A percentile compares a stretch with the other conserved stretches of the same genome.
phyloP scores from a whole-genome alignment of 2,888 invertebrate species.

The Lasioglossum pauxillum region DNA sequence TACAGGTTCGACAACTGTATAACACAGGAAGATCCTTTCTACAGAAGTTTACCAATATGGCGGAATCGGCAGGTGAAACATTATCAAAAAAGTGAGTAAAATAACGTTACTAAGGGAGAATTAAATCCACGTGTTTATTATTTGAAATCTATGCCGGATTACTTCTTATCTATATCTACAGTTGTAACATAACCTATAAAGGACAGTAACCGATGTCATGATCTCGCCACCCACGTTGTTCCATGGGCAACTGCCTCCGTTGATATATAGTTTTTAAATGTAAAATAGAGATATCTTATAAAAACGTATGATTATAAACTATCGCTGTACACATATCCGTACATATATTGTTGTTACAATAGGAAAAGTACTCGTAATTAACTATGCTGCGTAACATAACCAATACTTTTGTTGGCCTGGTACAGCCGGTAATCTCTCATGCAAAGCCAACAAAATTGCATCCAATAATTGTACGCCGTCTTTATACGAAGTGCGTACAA shows the following conservation, averaged over 20 bases:
- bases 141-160: not conserved
- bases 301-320: slow-evolving; percentile 2
- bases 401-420: slow-evolving; percentile 59
- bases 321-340: slow-evolving; percentile 20
- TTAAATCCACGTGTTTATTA: not conserved
- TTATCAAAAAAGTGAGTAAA: slow-evolving; percentile 89
- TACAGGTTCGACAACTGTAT: slow-evolving; percentile 58
- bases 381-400: slow-evolving; percentile 73
- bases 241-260: slow-evolving; percentile 15
- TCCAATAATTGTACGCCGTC: slow-evolving; percentile 71
- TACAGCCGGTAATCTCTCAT: slow-evolving; percentile 58
- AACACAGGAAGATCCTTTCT: slow-evolving; percentile 23
- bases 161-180: slow-evolving; percentile 4
- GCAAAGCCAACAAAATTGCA: slow-evolving; percentile 67
- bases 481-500: slow-evolving; percentile 77
- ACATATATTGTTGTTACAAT: slow-evolving; percentile 19
- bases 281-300: slow-evolving; percentile 28
- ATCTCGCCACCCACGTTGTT: slow-evolving; percentile 36
- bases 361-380: slow-evolving; percentile 13
- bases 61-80: slow-evolving; percentile 87
- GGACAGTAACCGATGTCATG: slow-evolving; percentile 4
- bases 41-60: slow-evolving; percentile 84
- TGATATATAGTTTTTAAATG: not conserved
- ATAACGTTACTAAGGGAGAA: slow-evolving; percentile 19
- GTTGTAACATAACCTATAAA: slow-evolving; percentile 41